Evolutionary conservation across 2,113 vertebrate species (phyloP), one percentile per base, ranked within the genome.

Genomic region (Plotosus lineatus): DNA sequence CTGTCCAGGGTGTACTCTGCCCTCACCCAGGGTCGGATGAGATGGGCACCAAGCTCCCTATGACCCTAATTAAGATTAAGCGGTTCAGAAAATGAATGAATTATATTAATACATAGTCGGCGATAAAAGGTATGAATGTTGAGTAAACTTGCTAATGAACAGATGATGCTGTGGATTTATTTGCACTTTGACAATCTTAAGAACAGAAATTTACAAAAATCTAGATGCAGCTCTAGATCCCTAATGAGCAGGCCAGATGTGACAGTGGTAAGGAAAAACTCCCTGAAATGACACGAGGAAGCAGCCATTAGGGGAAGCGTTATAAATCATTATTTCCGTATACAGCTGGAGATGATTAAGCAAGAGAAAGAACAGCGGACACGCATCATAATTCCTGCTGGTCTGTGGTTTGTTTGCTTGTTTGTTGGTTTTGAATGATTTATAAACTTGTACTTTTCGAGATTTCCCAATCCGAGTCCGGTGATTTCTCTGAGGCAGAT

Each of bases 241-340:
- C 38, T 26, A 7, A 44, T 44, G 38, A 44, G 38, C 65, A 68
- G 44, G 65, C 40, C 65, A 68, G 65, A 68, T 68, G 40, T 68
- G 65, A 68, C 65, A 3, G 65, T 1, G 23, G 65, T 68, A 6
- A 42, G 65, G 40, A 44, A 68, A 68, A 68, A 42, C 19, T 23
- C 38, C 38, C 11, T 28, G 23, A 44, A 69, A 69, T 14, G 23
- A 26, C 23, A 69, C 3, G 40, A 44, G 11, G 65, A 65, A 44
- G 23, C 40, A 68, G 14, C 38, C 65, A 1, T 68, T 26, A 42
- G 65, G 42, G 65, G 38, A 68, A 44, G 38, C 42, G 14, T n/a
- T 42, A 26, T 42, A 68, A 14, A 42, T n/a, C 40, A n/a, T 44
- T 6, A 44, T n/a, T n/a, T n/a, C 38, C 23, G 36, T 42, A n/a